Evolutionary conservation across 2,797 vertebrate species (phyloP), one percentile per base, ranked within the genome.

Genomic region (Rhinogobio ventralis): DNA sequence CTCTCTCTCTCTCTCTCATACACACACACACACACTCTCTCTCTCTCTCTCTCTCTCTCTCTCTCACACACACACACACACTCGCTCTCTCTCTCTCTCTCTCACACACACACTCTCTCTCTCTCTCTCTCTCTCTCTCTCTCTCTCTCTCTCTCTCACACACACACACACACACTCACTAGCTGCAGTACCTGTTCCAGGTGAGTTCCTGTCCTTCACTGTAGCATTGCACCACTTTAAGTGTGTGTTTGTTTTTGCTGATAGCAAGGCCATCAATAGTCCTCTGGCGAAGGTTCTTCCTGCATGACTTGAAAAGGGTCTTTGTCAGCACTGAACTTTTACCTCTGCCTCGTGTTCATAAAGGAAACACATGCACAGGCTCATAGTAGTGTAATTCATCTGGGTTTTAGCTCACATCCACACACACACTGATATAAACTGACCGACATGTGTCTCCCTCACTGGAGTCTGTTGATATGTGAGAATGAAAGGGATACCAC

Each of bases 291-390:
- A 80, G 84, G 68, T 46, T 85, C 62, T 64, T 77, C 84, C 77
- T 77, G 36, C 42, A n/a, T 77, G 25, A 42, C 53, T 81, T 66
- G 73, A 23, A 69, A 83, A 86, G 20, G 51, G 62, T 17, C 51
- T 86, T 74, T 84, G 76, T 87, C 62, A 87, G 76, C 74, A 81
- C 25, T 51, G 66, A 39, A 72, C 42, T 53, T 46, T 79, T 76
- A 33, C 76, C 76, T 75, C 39, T 71, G 20, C 53, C 64, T 60
- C 30, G 17, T 30, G 39, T 62, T 60, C 20, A 42, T 60, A 17
- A 23, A 76, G 73, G 51, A 17, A 25, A 55, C 45, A 14, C 72
- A 55, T 33, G 8, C 23, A 60, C 74, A 60, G 23, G 23, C 23
- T 60, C 33, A 60, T n/a, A n/a, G n/a, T 28, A 20, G n/a, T 30